Percentiles rank a stretch among this genome's conserved stretches.
phyloP scores from a whole-genome alignment of 1,140 invertebrate genomes.

The Grapholita molesta region DNA sequence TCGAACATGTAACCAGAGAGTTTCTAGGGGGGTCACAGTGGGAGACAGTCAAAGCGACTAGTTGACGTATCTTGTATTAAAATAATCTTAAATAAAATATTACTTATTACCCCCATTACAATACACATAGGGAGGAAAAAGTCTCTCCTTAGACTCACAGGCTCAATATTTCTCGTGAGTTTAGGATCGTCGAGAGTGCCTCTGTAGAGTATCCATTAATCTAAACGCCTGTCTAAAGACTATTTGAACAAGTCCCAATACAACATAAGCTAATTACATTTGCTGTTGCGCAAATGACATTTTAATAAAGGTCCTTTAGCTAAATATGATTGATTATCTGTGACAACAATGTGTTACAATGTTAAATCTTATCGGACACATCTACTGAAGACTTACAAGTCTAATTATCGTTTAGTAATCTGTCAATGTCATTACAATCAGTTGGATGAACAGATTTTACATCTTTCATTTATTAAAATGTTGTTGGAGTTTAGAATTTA shows the following conservation, averaged over 20 bases:
- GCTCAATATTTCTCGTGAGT: no score
- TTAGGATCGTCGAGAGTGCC: no score
- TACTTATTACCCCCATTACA: no score
- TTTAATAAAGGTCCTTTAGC: slow-evolving; percentile 12
- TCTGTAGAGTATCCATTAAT: background rate
- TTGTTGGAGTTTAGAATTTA: no score
- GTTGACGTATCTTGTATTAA: no score
- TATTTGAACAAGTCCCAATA: background rate
- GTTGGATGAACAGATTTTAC: background rate
- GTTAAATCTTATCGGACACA: background rate
- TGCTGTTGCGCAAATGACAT: slow-evolving; percentile 13
- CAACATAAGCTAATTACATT: background rate
- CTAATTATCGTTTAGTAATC: slow-evolving; percentile 1
- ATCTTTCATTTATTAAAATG: background rate
- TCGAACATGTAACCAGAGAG: no score
- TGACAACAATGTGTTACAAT: slow-evolving; percentile 15
- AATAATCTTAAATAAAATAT: no score
- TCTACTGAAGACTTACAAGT: background rate
- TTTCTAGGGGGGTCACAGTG: no score
- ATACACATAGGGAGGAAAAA: no score
- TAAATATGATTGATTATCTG: slow-evolving; percentile 1
- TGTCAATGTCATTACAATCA: background rate
- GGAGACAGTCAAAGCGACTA: no score
- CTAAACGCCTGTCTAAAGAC: background rate
- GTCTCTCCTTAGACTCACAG: no score